Percentiles rank a stretch among this genome's conserved stretches.
Conservation (phyloP, 2,797 vertebrate genomes). For the Rachycentron canadum region DNA sequence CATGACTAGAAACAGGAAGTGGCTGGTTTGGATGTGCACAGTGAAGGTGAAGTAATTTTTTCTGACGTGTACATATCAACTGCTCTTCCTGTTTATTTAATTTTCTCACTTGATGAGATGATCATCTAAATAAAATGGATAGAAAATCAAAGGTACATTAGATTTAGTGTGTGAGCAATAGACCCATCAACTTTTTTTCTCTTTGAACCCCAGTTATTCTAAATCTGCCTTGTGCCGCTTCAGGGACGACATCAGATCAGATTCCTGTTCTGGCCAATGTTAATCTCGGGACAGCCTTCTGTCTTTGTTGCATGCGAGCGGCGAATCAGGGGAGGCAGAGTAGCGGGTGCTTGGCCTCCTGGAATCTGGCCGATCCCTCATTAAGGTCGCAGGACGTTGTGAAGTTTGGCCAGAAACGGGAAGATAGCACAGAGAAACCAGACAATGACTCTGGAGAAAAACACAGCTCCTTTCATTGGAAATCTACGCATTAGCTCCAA, state of each 20-base stretch:
- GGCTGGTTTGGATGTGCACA: background rate
- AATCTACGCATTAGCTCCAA: slow-evolving; percentile 31
- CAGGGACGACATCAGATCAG: background rate
- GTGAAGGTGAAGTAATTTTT: too few species aligned
- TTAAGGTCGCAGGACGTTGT: slow-evolving; percentile 42
- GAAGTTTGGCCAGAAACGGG: slow-evolving; percentile 23
- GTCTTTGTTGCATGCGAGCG: background rate
- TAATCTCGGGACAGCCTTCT: background rate
- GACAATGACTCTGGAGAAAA: slow-evolving; percentile 28
- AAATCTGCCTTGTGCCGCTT: background rate
- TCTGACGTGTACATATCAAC: background rate
- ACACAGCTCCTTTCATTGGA: slow-evolving; percentile 33
- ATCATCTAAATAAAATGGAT: background rate
- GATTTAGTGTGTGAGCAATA: background rate
- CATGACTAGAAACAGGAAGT: background rate
- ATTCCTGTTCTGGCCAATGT: background rate
- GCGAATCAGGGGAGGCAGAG: slow-evolving; percentile 3
- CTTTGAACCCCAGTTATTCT: background rate
- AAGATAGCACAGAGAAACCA: background rate
- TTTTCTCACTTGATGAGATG: background rate
- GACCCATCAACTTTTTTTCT: background rate
- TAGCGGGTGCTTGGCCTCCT: slow-evolving; percentile 11
- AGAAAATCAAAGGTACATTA: background rate
- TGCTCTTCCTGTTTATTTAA: background rate
- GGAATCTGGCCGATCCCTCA: slow-evolving; percentile 9